These are phyloP conservation scores for Coboldia fuscipes DNA, from an alignment of 1,140 invertebrate species.

Conservation along the genomic window DNA sequence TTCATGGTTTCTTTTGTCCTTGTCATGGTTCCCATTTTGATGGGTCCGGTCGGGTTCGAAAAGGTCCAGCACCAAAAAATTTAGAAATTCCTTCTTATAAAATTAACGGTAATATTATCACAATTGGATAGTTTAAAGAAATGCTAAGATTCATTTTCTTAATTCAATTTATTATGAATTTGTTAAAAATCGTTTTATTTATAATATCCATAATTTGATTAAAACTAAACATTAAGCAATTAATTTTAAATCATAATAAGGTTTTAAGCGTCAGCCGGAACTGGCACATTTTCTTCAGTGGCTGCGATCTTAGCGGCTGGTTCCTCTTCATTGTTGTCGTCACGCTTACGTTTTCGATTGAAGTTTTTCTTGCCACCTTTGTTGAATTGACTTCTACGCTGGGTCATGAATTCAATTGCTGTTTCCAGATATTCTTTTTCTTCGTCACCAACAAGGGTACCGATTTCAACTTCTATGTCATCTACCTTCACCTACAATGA, in stretches of 20 bases:
- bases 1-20: slow-evolving; percentile 70
- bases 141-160: no score
- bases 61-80: slow-evolving; percentile 71
- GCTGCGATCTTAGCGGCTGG: no score
- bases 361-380: slow-evolving; percentile 5
- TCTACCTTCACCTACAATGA: slow-evolving; percentile 22
- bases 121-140: no score
- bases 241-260: no score
- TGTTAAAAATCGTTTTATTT: no score
- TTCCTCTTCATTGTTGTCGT: neutral
- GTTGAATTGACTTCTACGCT: slow-evolving; percentile 26
- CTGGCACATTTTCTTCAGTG: no score
- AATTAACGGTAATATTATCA: no score
- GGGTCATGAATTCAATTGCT: slow-evolving; percentile 34
- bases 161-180: no score
- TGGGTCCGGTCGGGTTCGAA: slow-evolving; percentile 57
- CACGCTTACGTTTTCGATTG: neutral
- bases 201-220: no score
- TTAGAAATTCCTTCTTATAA: slow-evolving; percentile 70
- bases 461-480: slow-evolving; percentile 31
- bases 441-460: slow-evolving; percentile 41
- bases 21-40: slow-evolving; percentile 89
- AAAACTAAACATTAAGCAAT: no score
- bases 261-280: no score
- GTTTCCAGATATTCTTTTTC: slow-evolving; percentile 41